Base-by-base conservation (phyloP, 2,888 invertebrate species). In the Agonopterix arenella region DNA sequence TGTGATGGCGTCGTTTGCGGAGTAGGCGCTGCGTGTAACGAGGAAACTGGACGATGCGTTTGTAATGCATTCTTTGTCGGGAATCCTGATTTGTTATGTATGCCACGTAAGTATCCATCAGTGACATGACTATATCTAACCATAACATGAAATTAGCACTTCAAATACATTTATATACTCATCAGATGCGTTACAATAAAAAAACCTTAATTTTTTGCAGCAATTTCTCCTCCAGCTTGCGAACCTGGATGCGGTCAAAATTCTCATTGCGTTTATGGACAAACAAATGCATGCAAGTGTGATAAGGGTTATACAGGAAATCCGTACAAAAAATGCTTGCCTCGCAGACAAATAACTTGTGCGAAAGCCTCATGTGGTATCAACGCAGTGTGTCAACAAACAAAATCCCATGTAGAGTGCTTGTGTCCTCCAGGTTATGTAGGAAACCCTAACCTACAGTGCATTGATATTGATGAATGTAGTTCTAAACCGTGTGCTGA, bases 1-100 rank as follows among this genome's bases (percentile, higher is more conserved):
- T 97, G 97, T 70, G 96, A 96, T 62, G 94, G 94, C 38, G 91
- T 96, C 8, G 93, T 96, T 10, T 97, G 97, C 69, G 97, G 97
- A 7, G 92, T 97, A 38, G 97, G 97, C 7, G 97, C 97, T 11
- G 92, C 93, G 47, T 97, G 97, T 71, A 94, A 97, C 69, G 92
- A 92, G 63, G 89, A 91, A 48, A 93, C 93, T 36, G 96, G 96
- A 57, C 94, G 93, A 81, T 97, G 97, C 76, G 91, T 95, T 45
- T 97, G 97, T 70, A 93, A 96, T 73, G 93, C 95, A 10, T 95
- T 94, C 71, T 97, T 97, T 73, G 92, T 96, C 56, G 97, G 97
- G 65, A 96, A 97, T 76, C 96, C 97, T 1, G 95, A 96, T 71
- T 85, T 96, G 28, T 90, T 97, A 47, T 97, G 97, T 69, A 96